Conservation (phyloP, 2,888 invertebrate species). For the Patella ulyssiponensis region DNA sequence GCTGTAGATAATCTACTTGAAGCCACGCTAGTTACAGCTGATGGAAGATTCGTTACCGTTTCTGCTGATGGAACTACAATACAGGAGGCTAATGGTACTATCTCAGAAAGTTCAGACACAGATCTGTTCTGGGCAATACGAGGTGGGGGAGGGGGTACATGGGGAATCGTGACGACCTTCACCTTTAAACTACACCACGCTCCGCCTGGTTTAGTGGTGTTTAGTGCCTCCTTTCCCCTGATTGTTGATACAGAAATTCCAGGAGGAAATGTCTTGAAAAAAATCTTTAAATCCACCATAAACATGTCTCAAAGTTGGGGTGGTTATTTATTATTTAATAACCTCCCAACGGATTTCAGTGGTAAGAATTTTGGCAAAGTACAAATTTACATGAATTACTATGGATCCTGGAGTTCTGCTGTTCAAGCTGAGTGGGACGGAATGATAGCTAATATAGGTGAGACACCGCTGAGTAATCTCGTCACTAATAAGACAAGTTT, state of each 20-base stretch:
- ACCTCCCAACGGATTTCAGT: background rate
- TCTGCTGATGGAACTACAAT: conserved; percentile 21
- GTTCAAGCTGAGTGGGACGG: background rate
- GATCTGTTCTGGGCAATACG: conserved; percentile 48
- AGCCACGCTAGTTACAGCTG: conserved; percentile 34
- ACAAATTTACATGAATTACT: background rate
- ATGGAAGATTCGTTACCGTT: conserved; percentile 19
- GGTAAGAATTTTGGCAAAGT: background rate
- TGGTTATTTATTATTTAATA: conserved; percentile 7
- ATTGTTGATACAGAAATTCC: no score
- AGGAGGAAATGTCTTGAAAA: background rate
- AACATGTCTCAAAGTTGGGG: background rate
- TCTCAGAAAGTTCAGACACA: conserved; percentile 20
- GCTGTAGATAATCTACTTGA: conserved; percentile 45
- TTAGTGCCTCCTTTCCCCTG: background rate
- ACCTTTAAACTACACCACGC: conserved; percentile 39
- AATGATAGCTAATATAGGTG: background rate
- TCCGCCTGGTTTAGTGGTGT: conserved; percentile 15
- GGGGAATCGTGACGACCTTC: conserved; percentile 38
- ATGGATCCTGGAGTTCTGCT: background rate
- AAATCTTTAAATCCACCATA: background rate
- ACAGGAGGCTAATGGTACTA: conserved; percentile 17
- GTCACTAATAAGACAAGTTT: conserved; percentile 3
- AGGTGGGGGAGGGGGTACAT: conserved; percentile 45
- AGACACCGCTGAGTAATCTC: background rate